Evolutionary conservation across 2,888 invertebrate species (phyloP), one percentile per base, ranked within the genome.

Genomic region (Pristionchus japonicus): DNA sequence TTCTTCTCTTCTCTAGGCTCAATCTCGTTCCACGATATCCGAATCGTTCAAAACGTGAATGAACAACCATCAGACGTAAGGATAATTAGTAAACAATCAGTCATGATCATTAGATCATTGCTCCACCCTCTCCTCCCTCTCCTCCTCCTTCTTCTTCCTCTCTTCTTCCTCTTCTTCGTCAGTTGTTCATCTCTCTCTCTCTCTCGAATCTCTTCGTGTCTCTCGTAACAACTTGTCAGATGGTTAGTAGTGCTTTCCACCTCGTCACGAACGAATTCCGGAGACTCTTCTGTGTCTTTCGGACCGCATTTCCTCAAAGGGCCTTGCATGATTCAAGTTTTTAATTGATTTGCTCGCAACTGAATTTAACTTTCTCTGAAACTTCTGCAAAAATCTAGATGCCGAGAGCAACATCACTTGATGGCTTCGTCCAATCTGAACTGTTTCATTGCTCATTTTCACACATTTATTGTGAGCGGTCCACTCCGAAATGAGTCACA

Each of bases 201-300:
- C n/a, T n/a, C n/a, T n/a, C 52, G 49, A 49, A 7, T 52, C 34
- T 52, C 52, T 83, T 7, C 31, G 49, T 77, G 31, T 77, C 82
- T 34, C 82, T 83, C 82, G 77, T 77, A 77, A 77, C 77, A 77
- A 77, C 77, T 77, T 77, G 77, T 77, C 47, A 77, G 37, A 23
- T 77, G 77, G 77, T 77, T 77, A 43, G 47, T 77, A 77, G 77
- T 27, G 27, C 77, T 49, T 52, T 23, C 31, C 31, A n/a, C n/a
- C 82, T 13, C 34, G 0, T 9, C 57, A 9, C 6, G 43, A 11
- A 6, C 11, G 43, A n/a, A n/a, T n/a, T n/a, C n/a, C n/a, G n/a
- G n/a, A n/a, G n/a, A n/a, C n/a, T n/a, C n/a, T n/a, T 57, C n/a
- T 3, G 57, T 57, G 57, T 9, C 23, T 57, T 57, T 23, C 57